A percentile compares a stretch with the other conserved stretches of the same genome.
These are phyloP conservation scores for Mobula birostris DNA, from an alignment of 2,113 vertebrate genomes.

Conservation along the genomic window DNA sequence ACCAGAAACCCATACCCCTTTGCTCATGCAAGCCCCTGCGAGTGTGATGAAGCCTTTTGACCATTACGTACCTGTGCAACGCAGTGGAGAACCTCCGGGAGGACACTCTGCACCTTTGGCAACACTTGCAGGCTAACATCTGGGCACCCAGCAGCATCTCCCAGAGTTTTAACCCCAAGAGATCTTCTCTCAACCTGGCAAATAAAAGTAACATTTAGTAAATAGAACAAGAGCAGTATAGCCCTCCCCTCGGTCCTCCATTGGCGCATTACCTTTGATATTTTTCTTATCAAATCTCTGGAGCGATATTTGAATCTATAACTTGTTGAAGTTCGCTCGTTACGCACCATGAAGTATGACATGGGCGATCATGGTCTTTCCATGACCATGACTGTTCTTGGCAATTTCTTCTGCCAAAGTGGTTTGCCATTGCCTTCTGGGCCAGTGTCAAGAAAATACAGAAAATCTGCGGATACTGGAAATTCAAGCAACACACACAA, in stretches of 20 bases:
- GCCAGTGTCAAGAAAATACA: no score
- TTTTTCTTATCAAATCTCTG: no score
- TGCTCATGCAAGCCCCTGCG: no score
- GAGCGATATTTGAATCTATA: no score
- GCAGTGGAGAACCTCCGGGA: not conserved
- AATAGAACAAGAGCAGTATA: not conserved
- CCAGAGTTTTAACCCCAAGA: not conserved
- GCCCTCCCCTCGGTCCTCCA: not conserved
- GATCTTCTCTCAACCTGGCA: not conserved
- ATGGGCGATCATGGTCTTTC: no score
- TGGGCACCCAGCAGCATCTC: not conserved
- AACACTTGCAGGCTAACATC: not conserved
- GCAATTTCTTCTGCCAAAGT: no score
- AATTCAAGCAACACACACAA: no score
- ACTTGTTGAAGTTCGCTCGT: not conserved
- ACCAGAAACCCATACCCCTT: not conserved
- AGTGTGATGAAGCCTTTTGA: not conserved
- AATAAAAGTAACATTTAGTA: not conserved
- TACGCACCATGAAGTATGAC: no score
- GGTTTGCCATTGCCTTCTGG: no score
- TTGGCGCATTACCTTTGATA: no score
- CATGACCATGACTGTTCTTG: no score
- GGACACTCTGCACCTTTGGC: not conserved
- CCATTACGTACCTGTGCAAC: not conserved
- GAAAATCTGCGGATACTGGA: no score